Conservation (phyloP, 2,888 invertebrate species). For the Hydroisotoma schaefferi region DNA sequence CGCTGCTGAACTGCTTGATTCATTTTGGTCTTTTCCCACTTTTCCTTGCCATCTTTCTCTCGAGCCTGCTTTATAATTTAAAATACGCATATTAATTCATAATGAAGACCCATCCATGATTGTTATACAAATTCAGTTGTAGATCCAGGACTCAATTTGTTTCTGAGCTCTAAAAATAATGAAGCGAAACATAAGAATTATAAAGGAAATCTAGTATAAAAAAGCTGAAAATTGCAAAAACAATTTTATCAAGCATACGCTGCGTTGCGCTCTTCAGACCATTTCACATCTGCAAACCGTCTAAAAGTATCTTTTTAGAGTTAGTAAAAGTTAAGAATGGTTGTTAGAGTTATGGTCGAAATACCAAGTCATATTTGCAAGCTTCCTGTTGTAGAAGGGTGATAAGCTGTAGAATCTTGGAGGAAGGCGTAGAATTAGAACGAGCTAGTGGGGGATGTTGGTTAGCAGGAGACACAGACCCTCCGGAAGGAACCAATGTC, state of each 20-base stretch:
- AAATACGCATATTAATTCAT: too few species aligned
- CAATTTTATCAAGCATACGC: too few species aligned
- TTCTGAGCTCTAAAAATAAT: too few species aligned
- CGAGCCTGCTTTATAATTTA: slow-evolving; percentile 22
- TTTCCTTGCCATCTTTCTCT: slow-evolving; percentile 46
- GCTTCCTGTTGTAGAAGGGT: slow-evolving; percentile 46
- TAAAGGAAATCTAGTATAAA: too few species aligned
- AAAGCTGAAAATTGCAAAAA: background rate
- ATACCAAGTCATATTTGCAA: slow-evolving; percentile 47
- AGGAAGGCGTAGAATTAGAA: slow-evolving; percentile 33
- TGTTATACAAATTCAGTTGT: too few species aligned
- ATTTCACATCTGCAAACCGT: too few species aligned
- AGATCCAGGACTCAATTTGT: too few species aligned
- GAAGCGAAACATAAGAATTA: too few species aligned
- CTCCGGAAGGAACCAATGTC: slow-evolving; percentile 40
- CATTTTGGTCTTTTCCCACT: slow-evolving; percentile 47
- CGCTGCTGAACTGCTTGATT: slow-evolving; percentile 46
- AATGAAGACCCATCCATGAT: too few species aligned
- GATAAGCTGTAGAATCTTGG: slow-evolving; percentile 47
- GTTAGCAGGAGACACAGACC: slow-evolving; percentile 40
- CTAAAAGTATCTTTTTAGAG: background rate
- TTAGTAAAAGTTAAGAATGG: background rate
- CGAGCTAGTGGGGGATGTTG: slow-evolving; percentile 29
- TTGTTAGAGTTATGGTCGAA: slow-evolving; percentile 24
- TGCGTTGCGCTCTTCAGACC: too few species aligned